Base-by-base conservation (phyloP, 2,888 invertebrate species). In the Hydropsyche betteni region DNA sequence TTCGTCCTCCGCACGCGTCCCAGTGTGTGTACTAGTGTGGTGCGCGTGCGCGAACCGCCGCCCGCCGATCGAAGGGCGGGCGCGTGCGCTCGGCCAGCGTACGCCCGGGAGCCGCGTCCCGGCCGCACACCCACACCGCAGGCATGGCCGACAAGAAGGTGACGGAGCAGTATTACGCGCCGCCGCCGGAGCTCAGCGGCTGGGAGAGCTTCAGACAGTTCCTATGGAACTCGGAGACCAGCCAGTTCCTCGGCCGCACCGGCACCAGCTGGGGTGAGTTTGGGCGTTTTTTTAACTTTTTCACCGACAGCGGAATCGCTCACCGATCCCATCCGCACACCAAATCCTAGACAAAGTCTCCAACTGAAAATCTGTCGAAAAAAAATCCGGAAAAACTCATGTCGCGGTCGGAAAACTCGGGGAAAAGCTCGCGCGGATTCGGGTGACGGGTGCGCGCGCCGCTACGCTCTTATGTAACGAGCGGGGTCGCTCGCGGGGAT, bases 221-320 rank as follows among this genome's bases (percentile, higher is more conserved):
- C 89, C 85, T 97, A 81, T 97, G 94, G 93, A 95, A 98, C 89
- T 91, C 94, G 81, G 96, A 97, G 87, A 96, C 96, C 79, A 92
- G 92, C 83, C 95, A 96, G 88, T 92, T 97, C 85, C 89, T 97
- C 81, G 97, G 97, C 82, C 91, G 97, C 82, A 96, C 96, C 79
- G 96, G 94, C 81, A 89, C 92, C 83, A 96, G 96, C 87, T 98
- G 98, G 98, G 95, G 97, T 97, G 85, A 95, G 96, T 93, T 78
- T 79, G 78, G 61, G 24, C 24, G 24, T 24, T 24, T 24, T 24
- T 24, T 24, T 24, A 24, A 24, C 68, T 64, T 70, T 79, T 77
- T 72, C 64, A 61, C 73, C 69, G 44, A 76, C 79, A 53, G 61
- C 55, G n/a, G n/a, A 44, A 69, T 24, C 61, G 61, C 51, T 14